Base-by-base conservation (phyloP, 2,113 vertebrate species). In the Benitochromis conjunctus region DNA sequence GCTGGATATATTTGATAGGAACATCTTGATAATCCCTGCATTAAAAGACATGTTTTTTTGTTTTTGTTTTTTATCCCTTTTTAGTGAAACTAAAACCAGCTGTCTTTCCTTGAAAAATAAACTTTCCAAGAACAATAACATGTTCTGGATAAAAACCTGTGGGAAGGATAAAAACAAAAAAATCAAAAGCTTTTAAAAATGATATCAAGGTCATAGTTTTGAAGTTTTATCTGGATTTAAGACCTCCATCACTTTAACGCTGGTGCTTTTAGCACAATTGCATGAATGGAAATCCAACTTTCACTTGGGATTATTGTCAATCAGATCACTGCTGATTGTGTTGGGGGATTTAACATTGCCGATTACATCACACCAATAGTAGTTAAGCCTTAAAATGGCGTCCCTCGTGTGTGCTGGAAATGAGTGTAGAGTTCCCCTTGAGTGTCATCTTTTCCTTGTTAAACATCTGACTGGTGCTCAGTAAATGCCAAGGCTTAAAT, bases 281-380 rank as follows among this genome's bases (percentile, higher is more conserved):
- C 57, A 29, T 46, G 29, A 8, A 16, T 4, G 6, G 3, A 62
- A 83, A 86, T 69, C 53, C 53, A 11, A 24, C 66, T 64, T 69
- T 51, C n/a, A 11, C 58, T 79, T 54, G 1, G 82, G 90, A 88
- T 92, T 89, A 90, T 4, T 9, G 43, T 26, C 78, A 5, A 69
- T 92, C 58, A 77, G 88, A 84, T 91, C 78, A 5, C 26, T 79
- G 82, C 24, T 29, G 88, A 64, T 19, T 51, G 11, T 82, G 9
- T 46, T 3, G 5, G 51, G 64, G 53, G 82, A 53, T 81, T 48
- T 51, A 83, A 60, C 8, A 1, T 21, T 5, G 26, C 18, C 1
- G 56, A 46, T 90, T 82, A 91, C 80, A 69, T 87, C 76, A 79
- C 79, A 36, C 10, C 36, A 16, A 41, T 8, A 26, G 51, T 53